Conservation (phyloP, 2,113 vertebrate genomes). For the Panurus biarmicus region DNA sequence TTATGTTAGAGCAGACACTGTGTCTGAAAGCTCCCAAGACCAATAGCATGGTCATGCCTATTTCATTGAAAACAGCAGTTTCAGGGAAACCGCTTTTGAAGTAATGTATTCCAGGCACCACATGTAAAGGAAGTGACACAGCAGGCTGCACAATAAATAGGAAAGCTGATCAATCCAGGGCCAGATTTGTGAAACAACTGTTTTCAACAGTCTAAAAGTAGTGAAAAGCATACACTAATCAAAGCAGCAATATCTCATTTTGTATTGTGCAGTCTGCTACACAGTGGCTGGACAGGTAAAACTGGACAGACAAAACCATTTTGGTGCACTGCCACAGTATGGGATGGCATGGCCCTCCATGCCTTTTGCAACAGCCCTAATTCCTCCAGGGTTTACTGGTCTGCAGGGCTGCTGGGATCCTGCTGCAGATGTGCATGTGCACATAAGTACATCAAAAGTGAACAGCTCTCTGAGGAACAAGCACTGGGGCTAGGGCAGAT, state of each 20-base stretch:
- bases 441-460: not conserved
- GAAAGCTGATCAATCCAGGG: not conserved
- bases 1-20: not conserved
- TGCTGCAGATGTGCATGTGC: not conserved
- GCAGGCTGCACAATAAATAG: not conserved
- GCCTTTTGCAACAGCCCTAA: not conserved
- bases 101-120: not conserved
- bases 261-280: not conserved
- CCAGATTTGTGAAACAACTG: not conserved
- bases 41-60: not conserved
- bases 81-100: not conserved
- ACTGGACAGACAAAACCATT: rapidly evolving
- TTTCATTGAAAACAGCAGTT: not conserved
- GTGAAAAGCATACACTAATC: not conserved
- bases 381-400: not conserved
- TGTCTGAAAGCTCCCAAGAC: not conserved
- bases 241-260: not conserved
- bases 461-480: not conserved
- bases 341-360: not conserved
- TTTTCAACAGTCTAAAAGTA: not conserved
- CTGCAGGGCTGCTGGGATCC: rapidly evolving
- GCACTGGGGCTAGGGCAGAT: not conserved
- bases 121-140: not conserved
- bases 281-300: not conserved
- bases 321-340: rapidly evolving